Conservation (phyloP, 2,797 vertebrate genomes). For the Coluber constrictor region DNA sequence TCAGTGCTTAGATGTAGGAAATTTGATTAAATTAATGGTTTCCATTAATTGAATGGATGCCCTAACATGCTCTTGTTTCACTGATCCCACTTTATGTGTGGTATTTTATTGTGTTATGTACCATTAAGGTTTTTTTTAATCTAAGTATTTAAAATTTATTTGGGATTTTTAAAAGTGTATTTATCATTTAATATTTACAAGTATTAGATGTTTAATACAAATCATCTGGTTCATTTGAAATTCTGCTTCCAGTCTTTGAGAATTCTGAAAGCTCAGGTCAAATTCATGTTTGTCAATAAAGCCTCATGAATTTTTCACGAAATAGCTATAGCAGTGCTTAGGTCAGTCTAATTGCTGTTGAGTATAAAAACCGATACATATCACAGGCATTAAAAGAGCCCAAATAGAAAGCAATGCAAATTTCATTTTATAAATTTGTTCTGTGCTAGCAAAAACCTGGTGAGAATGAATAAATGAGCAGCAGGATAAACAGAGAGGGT, state of each 20-base stretch:
- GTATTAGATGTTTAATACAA: not conserved
- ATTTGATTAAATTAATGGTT: not conserved
- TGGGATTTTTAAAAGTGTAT: not conserved
- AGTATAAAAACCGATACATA: not conserved
- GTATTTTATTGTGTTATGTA: not conserved
- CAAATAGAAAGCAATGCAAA: slow-evolving; percentile 1
- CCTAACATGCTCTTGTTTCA: not conserved
- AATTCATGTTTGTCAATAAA: slow-evolving; percentile 7
- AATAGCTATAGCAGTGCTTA: slow-evolving; percentile 2
- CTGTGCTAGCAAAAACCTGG: not conserved
- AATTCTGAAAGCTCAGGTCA: not conserved
- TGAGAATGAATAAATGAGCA: not conserved
- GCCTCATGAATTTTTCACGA: slow-evolving; percentile 3
- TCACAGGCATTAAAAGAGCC: not conserved
- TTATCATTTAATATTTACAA: slow-evolving; percentile 4
- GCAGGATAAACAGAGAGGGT: not conserved
- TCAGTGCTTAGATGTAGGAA: not conserved
- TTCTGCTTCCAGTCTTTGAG: not conserved
- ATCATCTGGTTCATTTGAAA: not conserved
- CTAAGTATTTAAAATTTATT: not conserved
- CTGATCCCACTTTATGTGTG: not conserved
- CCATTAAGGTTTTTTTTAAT: not conserved
- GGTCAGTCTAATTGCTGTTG: slow-evolving; percentile 7
- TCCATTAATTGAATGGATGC: not conserved
- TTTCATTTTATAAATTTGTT: not conserved